Percentiles rank a stretch among this genome's conserved stretches.
phyloP scores from a whole-genome alignment of 2,113 vertebrate species.

The Pseudopipra pipra region DNA sequence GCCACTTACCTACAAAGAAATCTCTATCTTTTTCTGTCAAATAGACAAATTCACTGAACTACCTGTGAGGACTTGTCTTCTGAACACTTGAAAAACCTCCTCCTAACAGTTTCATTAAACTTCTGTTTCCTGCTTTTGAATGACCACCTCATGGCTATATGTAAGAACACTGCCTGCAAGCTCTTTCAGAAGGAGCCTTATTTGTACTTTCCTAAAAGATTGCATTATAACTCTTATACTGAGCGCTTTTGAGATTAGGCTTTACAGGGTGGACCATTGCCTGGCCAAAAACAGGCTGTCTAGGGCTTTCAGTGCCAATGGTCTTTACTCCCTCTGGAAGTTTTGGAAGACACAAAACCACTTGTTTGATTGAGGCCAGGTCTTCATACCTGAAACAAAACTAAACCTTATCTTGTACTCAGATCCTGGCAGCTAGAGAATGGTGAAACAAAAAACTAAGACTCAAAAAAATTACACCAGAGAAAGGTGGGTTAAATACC shows the following conservation, averaged over 20 bases:
- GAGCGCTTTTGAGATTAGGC: background rate
- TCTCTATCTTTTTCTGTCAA: background rate
- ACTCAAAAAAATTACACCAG: background rate
- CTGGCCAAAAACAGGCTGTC: background rate
- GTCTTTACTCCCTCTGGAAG: background rate
- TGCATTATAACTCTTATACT: slow-evolving; percentile 3
- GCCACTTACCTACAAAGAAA: background rate
- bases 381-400: background rate
- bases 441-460: background rate
- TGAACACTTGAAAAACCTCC: background rate
- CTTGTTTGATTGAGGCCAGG: background rate
- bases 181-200: background rate
- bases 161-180: background rate
- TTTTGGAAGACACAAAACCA: background rate
- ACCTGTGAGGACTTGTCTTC: background rate
- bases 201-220: background rate
- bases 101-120: background rate
- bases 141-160: background rate
- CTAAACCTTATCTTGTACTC: background rate
- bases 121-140: background rate
- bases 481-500: background rate
- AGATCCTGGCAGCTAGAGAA: background rate
- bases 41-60: background rate
- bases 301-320: background rate
- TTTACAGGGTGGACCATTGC: background rate